A percentile compares a stretch with the other conserved stretches of the same genome.
phyloP scores from a whole-genome alignment of 2,888 invertebrate species.

The Gortyna flavago region DNA sequence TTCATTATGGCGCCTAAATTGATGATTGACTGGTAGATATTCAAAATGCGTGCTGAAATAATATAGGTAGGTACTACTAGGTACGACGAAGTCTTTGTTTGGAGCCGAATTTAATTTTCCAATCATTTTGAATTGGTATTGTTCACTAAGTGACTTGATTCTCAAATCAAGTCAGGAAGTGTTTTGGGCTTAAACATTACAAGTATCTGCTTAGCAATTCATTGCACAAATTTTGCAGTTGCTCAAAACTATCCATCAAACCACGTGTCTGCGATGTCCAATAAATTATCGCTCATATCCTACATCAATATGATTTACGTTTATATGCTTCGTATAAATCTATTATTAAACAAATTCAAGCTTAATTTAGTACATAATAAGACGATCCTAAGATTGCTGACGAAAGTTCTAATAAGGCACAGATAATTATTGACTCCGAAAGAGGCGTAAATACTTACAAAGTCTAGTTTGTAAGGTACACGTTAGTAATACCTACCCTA shows the following conservation, averaged over 20 bases:
- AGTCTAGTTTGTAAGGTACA: conserved; percentile 35
- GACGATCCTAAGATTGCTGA: conserved; percentile 49
- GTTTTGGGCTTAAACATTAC: conserved; percentile 29
- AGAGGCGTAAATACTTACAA: conserved; percentile 11
- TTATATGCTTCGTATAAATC: conserved; percentile 56
- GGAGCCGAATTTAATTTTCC: conserved; percentile 19
- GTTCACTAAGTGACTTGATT: conserved; percentile 31
- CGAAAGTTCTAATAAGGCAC: conserved; percentile 33
- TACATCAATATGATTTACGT: conserved; percentile 62
- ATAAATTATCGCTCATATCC: conserved; percentile 62
- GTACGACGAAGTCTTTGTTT: neutral
- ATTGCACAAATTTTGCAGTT: conserved; percentile 67
- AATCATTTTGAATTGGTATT: conserved; percentile 17
- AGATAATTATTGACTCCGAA: conserved; percentile 23
- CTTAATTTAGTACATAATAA: conserved; percentile 60
- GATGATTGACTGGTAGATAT: conserved; percentile 2
- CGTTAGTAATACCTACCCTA: conserved; percentile 51
- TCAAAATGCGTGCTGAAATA: conserved; percentile 10
- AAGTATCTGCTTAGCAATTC: conserved; percentile 51
- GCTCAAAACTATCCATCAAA: conserved; percentile 61
- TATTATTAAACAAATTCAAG: conserved; percentile 59
- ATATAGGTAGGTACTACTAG: neutral
- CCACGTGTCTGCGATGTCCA: conserved; percentile 49
- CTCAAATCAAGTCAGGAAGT: conserved; percentile 23
- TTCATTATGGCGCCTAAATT: conserved; percentile 11